Conservation (phyloP, 2,888 invertebrate species). For the Selenia dentaria region DNA sequence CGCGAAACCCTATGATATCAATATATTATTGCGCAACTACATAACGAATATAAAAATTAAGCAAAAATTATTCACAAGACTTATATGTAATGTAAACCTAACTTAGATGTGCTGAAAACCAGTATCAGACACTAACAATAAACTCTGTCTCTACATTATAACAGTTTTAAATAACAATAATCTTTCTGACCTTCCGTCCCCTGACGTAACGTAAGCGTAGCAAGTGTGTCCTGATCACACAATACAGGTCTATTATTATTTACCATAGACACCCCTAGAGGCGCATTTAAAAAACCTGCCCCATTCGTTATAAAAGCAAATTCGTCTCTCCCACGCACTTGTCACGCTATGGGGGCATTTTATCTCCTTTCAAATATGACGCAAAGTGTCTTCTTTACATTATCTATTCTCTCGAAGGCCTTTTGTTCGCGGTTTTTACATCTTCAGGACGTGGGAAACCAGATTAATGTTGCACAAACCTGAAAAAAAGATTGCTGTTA, state of each 20-base stretch:
- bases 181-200: no score
- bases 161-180: no score
- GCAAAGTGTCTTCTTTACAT: constrained; percentile 52
- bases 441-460: constrained; percentile 59
- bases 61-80: no score
- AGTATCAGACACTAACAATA: no score
- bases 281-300: constrained; percentile 15
- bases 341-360: constrained; percentile 65
- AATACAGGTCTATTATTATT: constrained; percentile 44
- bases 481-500: constrained; percentile 45
- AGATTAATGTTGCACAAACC: constrained; percentile 38
- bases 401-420: constrained; percentile 46
- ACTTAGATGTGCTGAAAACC: no score
- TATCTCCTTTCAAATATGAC: constrained; percentile 53
- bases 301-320: constrained; percentile 34
- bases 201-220: constrained; percentile 36
- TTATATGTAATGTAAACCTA: no score
- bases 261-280: constrained; percentile 43
- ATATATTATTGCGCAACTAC: no score
- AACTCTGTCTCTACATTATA: no score
- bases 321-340: constrained; percentile 58
- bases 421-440: constrained; percentile 60
- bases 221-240: constrained; percentile 57
- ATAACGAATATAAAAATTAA: no score
- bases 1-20: no score